Evolutionary conservation across 2,113 vertebrate species (phyloP).

Genomic region (Tetrax tetrax): DNA sequence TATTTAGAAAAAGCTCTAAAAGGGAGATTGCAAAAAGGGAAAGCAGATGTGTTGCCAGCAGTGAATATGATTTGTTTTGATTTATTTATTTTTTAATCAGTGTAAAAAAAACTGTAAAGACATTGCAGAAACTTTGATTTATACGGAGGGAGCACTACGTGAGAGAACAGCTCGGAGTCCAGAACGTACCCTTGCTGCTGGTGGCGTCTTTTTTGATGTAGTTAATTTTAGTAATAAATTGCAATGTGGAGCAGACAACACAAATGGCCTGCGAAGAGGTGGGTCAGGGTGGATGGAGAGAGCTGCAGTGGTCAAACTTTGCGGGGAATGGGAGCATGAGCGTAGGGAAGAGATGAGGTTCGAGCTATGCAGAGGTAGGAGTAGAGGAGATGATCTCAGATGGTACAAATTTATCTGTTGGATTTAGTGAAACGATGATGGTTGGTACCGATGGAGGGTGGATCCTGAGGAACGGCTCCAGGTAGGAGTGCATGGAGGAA

Average conservation of each 20-base stretch:
- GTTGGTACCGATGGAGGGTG: neutral
- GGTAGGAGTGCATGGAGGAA: neutral
- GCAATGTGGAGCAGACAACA: neutral
- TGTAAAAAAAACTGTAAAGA: neutral
- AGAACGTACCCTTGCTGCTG: neutral
- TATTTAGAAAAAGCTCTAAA: neutral
- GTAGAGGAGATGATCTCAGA: neutral
- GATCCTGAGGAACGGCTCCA: neutral
- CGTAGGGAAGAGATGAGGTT: neutral
- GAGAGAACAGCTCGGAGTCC: neutral
- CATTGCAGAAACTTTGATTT: neutral
- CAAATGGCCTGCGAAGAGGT: neutral
- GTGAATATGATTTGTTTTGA: neutral
- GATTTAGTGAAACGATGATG: neutral
- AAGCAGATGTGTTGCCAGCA: neutral
- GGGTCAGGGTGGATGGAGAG: neutral
- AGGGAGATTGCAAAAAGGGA: neutral
- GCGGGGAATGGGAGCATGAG: neutral
- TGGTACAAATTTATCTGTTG: neutral
- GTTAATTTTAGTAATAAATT: neutral
- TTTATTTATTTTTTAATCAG: neutral
- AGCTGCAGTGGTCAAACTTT: neutral
- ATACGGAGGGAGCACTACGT: rapidly evolving
- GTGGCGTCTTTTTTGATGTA: neutral
- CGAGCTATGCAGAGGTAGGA: neutral